Evolutionary conservation across 2,113 vertebrate genomes (phyloP).

Genomic region (Rhineura floridana): DNA sequence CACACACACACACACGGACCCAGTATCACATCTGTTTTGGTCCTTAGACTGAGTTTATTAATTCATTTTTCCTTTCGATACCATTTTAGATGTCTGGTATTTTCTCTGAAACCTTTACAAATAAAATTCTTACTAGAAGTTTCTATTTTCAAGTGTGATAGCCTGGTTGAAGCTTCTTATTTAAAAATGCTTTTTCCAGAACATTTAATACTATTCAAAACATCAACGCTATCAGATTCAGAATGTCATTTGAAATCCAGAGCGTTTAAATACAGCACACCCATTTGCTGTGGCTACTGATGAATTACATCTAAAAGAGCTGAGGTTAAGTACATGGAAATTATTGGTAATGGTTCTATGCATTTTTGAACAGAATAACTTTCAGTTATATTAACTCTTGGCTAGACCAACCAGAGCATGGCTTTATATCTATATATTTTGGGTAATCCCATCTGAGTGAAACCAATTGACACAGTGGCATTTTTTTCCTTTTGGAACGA

Average conservation of each 20-base stretch:
- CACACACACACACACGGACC: background rate
- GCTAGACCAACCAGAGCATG: slow-evolving; percentile 14
- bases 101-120: slow-evolving; percentile 55
- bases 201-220: slow-evolving; percentile 30
- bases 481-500: slow-evolving; percentile 54
- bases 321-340: slow-evolving; percentile 56
- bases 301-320: slow-evolving; percentile 50
- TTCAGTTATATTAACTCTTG: slow-evolving; percentile 49
- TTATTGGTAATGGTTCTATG: slow-evolving; percentile 63
- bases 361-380: slow-evolving; percentile 51
- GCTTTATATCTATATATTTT: background rate
- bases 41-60: slow-evolving; percentile 57
- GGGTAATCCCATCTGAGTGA: slow-evolving; percentile 50
- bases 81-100: slow-evolving; percentile 48
- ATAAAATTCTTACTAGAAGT: slow-evolving; percentile 25
- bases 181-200: slow-evolving; percentile 46
- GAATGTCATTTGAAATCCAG: slow-evolving; percentile 43
- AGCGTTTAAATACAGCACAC: slow-evolving; percentile 34
- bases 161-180: slow-evolving; percentile 8
- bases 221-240: slow-evolving; percentile 7
- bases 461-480: slow-evolving; percentile 44
- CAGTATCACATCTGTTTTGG: background rate
- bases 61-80: slow-evolving; percentile 58
- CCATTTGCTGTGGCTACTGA: slow-evolving; percentile 62
- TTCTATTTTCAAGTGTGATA: background rate